These are phyloP conservation scores for Ammodytes marinus DNA, from an alignment of 2,113 vertebrate genomes.

Conservation along the genomic window DNA sequence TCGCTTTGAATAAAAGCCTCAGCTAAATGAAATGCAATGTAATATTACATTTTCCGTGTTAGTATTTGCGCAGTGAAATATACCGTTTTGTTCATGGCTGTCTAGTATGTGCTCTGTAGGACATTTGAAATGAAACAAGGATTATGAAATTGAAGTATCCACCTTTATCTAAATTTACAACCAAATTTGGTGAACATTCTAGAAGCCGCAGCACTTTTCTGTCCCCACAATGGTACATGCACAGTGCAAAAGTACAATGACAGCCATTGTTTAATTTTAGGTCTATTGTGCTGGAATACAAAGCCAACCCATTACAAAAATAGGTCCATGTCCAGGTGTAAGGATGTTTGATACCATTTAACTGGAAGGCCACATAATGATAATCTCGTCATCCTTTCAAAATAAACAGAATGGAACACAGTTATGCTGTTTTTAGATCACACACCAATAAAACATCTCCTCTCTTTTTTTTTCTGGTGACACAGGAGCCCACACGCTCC, in stretches of 20 bases:
- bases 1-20: background rate
- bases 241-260: no score
- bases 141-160: background rate
- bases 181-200: background rate
- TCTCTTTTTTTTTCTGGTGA: constrained; percentile 37
- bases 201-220: background rate
- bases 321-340: background rate
- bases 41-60: no score
- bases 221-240: background rate
- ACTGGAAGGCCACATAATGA: no score
- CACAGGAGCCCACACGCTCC: constrained; percentile 85
- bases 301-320: background rate
- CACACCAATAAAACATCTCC: background rate
- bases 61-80: background rate
- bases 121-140: background rate
- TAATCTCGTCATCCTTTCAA: no score
- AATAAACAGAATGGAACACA: background rate
- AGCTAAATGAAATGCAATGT: background rate
- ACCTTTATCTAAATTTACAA: background rate
- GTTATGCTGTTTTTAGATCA: background rate
- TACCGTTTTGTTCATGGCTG: background rate
- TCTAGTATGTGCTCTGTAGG: background rate
- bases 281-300: background rate
- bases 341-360: no score
- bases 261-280: background rate